Conservation (phyloP, 2,888 invertebrate species). For the Chrysotoxum bicinctum region DNA sequence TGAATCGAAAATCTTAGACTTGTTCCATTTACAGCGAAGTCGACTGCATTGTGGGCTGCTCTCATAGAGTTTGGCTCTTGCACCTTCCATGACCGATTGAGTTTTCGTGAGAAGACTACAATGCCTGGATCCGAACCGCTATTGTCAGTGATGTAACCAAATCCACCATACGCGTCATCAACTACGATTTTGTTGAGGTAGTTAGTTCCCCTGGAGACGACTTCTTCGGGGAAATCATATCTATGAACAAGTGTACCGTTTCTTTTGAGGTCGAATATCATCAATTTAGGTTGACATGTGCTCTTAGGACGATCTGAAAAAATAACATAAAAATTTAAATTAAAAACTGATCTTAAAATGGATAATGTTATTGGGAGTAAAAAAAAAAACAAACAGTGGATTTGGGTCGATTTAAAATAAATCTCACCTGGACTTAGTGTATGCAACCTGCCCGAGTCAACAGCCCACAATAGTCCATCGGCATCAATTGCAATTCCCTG, state of each 20-base stretch:
- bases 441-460: conserved; percentile 86
- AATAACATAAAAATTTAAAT: neutral
- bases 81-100: conserved; percentile 87
- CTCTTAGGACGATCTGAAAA: conserved; percentile 79
- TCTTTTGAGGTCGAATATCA: conserved; percentile 86
- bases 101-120: conserved; percentile 86
- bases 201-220: conserved; percentile 84
- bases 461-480: conserved; percentile 86
- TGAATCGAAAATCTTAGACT: conserved; percentile 84
- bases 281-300: conserved; percentile 87
- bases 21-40: conserved; percentile 85
- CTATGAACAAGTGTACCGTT: conserved; percentile 83
- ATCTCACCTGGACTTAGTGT: conserved; percentile 82
- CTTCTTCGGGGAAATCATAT: conserved; percentile 85
- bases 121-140: conserved; percentile 87
- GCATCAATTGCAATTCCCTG: conserved; percentile 89
- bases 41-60: conserved; percentile 84
- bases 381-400: no score
- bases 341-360: neutral
- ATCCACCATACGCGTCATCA: conserved; percentile 86
- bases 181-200: conserved; percentile 89
- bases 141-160: conserved; percentile 89
- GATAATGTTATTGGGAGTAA: no score
- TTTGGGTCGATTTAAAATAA: no score
- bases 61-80: conserved; percentile 86